These are phyloP conservation scores for Cynocephalus volans DNA, from an alignment of 2,113 vertebrate species.

Conservation along the genomic window DNA sequence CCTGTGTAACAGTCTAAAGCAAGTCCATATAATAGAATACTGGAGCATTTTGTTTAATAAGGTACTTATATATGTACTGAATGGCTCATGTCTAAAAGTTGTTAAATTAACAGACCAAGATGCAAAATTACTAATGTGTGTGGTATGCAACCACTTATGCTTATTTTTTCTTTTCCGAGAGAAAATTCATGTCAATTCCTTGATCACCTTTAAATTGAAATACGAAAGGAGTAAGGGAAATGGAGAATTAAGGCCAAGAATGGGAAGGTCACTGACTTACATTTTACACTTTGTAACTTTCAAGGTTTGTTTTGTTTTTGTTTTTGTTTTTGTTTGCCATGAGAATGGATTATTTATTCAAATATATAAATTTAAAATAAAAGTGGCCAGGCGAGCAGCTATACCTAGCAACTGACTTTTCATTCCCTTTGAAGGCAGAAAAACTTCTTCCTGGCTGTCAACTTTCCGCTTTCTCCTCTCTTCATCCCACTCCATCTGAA, in stretches of 20 bases:
- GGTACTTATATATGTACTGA: background rate
- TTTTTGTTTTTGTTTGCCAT: background rate
- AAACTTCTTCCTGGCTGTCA: background rate
- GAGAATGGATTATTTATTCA: slow-evolving; percentile 55
- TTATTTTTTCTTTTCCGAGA: background rate
- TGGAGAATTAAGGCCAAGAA: background rate
- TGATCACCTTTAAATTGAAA: background rate
- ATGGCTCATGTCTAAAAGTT: background rate
- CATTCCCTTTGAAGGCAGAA: slow-evolving; percentile 18
- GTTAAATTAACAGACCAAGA: background rate
- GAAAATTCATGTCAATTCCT: background rate
- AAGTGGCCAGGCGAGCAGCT: background rate
- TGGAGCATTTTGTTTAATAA: background rate
- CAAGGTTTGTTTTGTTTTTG: background rate
- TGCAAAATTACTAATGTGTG: background rate
- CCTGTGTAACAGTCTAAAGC: background rate
- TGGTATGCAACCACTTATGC: background rate
- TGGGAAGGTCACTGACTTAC: background rate
- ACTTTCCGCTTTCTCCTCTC: background rate
- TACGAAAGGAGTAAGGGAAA: background rate
- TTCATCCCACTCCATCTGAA: background rate
- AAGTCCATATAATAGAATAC: background rate
- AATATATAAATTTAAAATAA: slow-evolving; percentile 59
- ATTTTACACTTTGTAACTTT: background rate
- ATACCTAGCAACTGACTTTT: background rate